Percentiles rank a stretch among this genome's conserved stretches.
Conservation (phyloP, 1,140 invertebrate species). For the Elysia chlorotica region DNA sequence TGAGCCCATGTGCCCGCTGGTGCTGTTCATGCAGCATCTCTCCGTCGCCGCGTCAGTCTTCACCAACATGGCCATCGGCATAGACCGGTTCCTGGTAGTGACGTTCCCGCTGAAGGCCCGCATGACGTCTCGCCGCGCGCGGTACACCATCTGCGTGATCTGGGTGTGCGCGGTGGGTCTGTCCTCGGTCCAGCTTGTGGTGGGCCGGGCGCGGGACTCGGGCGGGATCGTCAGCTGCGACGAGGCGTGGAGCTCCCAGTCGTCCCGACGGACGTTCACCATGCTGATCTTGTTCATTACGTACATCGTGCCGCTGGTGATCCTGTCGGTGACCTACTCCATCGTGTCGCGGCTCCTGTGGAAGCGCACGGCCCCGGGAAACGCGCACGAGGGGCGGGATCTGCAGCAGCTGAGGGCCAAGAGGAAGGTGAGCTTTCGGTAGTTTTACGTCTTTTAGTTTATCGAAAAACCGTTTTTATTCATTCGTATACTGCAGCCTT, state of each 20-base stretch:
- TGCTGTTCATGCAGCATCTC: conserved; percentile 55
- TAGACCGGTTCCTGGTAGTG: conserved; percentile 54
- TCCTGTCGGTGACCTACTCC: conserved; percentile 64
- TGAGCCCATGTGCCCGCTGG: conserved; percentile 53
- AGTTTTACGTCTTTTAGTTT: conserved; percentile 2
- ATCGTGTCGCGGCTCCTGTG: conserved; percentile 58
- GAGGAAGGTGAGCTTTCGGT: conserved; percentile 62
- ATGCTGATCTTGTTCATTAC: conserved; percentile 64
- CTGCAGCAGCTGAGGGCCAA: conserved; percentile 62
- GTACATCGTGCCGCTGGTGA: conserved; percentile 64
- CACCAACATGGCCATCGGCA: conserved; percentile 58
- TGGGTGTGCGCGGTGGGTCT: conserved; percentile 62
- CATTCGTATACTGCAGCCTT: no score
- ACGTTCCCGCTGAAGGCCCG: conserved; percentile 49
- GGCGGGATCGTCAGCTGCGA: conserved; percentile 25
- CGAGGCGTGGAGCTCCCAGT: conserved; percentile 43
- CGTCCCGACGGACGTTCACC: conserved; percentile 59
- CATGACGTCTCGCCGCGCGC: conserved; percentile 38
- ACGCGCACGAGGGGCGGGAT: conserved; percentile 64
- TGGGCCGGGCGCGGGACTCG: conserved; percentile 54
- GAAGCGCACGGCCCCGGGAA: conserved; percentile 64
- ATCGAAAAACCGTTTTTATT: no score
- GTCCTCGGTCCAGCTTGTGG: conserved; percentile 62
- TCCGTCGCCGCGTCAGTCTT: conserved; percentile 54
- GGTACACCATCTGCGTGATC: conserved; percentile 59